Conservation (phyloP, 2,113 vertebrate genomes). For the Clarias gariepinus region DNA sequence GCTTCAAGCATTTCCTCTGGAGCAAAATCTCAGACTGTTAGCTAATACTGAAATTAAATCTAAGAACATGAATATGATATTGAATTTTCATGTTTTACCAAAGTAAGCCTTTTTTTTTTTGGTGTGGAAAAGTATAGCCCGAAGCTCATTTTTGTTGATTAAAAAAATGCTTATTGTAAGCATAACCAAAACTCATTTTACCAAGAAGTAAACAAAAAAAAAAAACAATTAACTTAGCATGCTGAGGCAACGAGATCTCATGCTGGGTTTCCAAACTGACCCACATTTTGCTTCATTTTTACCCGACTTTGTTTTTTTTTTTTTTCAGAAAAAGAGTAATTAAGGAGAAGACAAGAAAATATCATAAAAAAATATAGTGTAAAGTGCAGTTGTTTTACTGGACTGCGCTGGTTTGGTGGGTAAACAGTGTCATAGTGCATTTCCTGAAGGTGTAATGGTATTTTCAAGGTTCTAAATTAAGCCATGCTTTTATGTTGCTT, state of each 20-base stretch:
- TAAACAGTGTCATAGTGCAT: not conserved
- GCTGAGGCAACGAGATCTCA: not conserved
- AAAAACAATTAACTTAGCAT: not conserved
- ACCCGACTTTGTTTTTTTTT: not conserved
- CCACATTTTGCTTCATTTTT: not conserved
- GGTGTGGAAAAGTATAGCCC: not conserved
- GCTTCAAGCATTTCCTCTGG: not conserved
- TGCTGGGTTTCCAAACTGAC: not conserved
- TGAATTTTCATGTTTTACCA: not conserved
- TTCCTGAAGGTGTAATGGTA: slow-evolving; percentile 17
- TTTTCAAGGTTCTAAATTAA: slow-evolving; percentile 1
- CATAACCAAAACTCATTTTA: not conserved
- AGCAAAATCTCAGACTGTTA: not conserved
- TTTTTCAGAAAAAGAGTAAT: not conserved
- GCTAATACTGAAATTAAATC: not conserved
- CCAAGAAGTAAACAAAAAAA: not conserved
- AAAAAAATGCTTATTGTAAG: not conserved
- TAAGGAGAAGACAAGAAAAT: not conserved
- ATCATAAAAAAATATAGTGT: not conserved
- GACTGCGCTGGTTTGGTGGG: not conserved
- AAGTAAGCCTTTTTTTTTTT: not conserved
- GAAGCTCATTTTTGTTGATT: not conserved
- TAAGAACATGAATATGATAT: not conserved
- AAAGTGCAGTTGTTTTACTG: not conserved
- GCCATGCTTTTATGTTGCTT: slow-evolving; percentile 5